phyloP scores from a whole-genome alignment of 2,797 vertebrate species.

The Pipistrellus nathusii region DNA sequence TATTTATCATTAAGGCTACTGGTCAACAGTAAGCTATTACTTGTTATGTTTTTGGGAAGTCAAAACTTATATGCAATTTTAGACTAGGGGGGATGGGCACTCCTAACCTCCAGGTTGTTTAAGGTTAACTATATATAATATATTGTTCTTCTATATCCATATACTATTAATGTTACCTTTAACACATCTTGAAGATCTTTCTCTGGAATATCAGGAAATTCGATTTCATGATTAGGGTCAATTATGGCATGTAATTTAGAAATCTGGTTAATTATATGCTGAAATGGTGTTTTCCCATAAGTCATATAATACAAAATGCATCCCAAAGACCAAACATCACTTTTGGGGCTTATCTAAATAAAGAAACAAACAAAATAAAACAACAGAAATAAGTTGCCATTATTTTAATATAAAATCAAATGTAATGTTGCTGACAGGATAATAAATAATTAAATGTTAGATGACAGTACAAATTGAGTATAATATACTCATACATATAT shows the following conservation, averaged over 20 bases:
- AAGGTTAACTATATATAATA: not conserved
- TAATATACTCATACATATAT: not conserved
- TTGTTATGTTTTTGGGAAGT: not conserved
- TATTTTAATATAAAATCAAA: constrained; percentile 57
- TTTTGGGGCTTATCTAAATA: constrained; percentile 96
- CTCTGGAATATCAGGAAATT: constrained; percentile 95
- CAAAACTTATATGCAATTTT: not conserved
- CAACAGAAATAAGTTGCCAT: not conserved
- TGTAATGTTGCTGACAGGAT: not conserved
- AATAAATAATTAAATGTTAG: too few species aligned
- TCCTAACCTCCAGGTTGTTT: not conserved
- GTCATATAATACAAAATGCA: constrained; percentile 99
- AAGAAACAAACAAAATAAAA: not conserved
- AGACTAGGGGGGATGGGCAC: not conserved
- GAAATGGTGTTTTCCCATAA: constrained; percentile 97
- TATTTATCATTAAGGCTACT: not conserved
- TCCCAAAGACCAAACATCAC: constrained; percentile 98
- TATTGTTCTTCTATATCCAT: not conserved
- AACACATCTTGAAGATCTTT: constrained; percentile 96
- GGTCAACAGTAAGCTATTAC: not conserved
- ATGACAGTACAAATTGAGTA: not conserved
- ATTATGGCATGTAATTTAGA: constrained; percentile 96
- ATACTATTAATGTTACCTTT: constrained; percentile 89
- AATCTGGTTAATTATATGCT: constrained; percentile 96
- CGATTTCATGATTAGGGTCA: constrained; percentile 93